Percentiles rank a stretch among this genome's conserved stretches.
Evolutionary conservation across 1,140 invertebrate species (phyloP).

Genomic region (Eriosoma lanigerum): DNA sequence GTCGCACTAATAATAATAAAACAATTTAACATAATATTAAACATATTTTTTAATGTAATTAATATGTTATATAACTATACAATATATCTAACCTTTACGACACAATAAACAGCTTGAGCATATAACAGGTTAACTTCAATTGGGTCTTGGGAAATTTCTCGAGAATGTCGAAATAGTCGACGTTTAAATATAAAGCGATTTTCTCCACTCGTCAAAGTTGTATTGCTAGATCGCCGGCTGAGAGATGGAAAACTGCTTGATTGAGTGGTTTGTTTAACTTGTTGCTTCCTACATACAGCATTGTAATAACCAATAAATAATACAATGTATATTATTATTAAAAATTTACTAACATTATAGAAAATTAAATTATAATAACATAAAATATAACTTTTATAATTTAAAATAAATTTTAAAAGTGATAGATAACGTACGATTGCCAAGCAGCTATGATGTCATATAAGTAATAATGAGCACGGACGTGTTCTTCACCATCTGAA

Average conservation of each 20-base stretch:
- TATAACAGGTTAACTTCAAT: slow-evolving; percentile 93
- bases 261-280: slow-evolving; percentile 61
- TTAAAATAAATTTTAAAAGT: too few species aligned
- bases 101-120: slow-evolving; percentile 90
- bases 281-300: slow-evolving; percentile 62
- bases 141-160: slow-evolving; percentile 92
- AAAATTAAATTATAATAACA: too few species aligned
- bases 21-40: neutral
- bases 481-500: slow-evolving; percentile 84
- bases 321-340: too few species aligned
- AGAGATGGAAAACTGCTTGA: slow-evolving; percentile 62
- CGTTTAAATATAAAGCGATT: slow-evolving; percentile 92
- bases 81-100: slow-evolving; percentile 76
- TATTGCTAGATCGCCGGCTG: slow-evolving; percentile 62
- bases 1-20: slow-evolving; percentile 70
- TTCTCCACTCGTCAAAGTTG: slow-evolving; percentile 75
- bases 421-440: slow-evolving; percentile 73
- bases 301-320: too few species aligned
- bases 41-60: neutral
- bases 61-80: neutral
- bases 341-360: too few species aligned
- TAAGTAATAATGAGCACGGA: slow-evolving; percentile 88
- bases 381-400: too few species aligned
- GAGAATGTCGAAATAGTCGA: slow-evolving; percentile 80
- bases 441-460: slow-evolving; percentile 93